A percentile compares a stretch with the other conserved stretches of the same genome.
Evolutionary conservation across 2,113 vertebrate genomes (phyloP).

Genomic region (Bufo gargarizans): DNA sequence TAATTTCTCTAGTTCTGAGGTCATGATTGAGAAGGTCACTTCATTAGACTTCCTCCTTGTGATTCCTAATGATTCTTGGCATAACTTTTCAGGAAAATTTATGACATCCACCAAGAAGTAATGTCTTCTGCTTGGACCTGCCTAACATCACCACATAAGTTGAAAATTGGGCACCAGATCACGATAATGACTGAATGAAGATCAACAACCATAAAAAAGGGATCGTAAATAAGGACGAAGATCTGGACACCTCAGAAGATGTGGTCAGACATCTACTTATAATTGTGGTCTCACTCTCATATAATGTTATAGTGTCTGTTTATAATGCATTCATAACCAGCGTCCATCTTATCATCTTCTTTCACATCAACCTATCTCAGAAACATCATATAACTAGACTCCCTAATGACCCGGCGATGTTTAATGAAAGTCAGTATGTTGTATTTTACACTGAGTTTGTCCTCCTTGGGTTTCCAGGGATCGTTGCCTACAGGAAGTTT

Average conservation of each 20-base stretch:
- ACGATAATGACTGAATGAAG: neutral
- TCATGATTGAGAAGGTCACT: no score
- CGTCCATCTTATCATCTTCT: neutral
- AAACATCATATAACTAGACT: neutral
- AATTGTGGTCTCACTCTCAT: neutral
- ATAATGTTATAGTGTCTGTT: neutral
- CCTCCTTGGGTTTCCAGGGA: constrained; percentile 45
- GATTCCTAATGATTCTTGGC: neutral
- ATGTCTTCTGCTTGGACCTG: neutral
- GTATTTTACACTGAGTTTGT: constrained; percentile 18
- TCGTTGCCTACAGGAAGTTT: neutral
- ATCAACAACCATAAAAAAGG: neutral
- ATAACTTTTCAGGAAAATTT: neutral
- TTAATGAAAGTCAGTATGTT: neutral
- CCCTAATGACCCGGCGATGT: neutral
- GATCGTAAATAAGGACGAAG: neutral
- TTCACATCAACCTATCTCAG: neutral
- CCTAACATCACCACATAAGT: neutral
- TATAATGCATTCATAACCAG: neutral
- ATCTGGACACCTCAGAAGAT: neutral
- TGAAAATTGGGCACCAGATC: neutral
- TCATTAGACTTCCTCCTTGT: neutral
- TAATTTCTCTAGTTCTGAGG: no score
- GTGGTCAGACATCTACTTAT: neutral
- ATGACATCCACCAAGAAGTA: neutral